phyloP scores from a whole-genome alignment of 35 echinoderm and acorn worm species.

The Diadema setosum region DNA sequence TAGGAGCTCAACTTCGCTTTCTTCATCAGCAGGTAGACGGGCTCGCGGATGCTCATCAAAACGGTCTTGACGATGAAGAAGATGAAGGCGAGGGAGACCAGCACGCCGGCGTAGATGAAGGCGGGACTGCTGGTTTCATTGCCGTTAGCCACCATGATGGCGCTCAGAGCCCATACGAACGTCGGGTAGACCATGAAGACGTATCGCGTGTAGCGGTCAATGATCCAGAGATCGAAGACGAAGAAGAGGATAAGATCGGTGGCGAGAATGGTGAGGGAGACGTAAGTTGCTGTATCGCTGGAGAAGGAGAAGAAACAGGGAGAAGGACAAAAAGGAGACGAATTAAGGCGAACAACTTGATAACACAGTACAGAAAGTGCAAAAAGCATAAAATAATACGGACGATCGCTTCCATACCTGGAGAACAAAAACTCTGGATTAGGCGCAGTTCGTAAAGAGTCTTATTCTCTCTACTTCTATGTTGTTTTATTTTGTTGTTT shows the following conservation, averaged over 20 bases:
- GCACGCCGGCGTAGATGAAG: background rate
- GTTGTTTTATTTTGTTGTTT: too few relatives aligned
- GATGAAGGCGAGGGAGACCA: background rate
- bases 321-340: too few relatives aligned
- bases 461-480: too few relatives aligned
- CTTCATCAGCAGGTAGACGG: background rate
- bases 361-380: too few relatives aligned
- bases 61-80: conserved; percentile 36
- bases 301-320: too few relatives aligned
- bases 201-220: conserved; percentile 43
- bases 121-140: background rate
- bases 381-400: too few relatives aligned
- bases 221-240: conserved; percentile 25
- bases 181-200: conserved; percentile 54
- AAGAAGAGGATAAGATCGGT: conserved; percentile 30
- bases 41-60: background rate
- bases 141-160: conserved; percentile 27
- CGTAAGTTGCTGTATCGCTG: background rate
- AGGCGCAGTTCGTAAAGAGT: too few relatives aligned
- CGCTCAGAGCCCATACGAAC: conserved; percentile 23
- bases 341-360: too few relatives aligned
- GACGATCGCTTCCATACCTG: too few relatives aligned
- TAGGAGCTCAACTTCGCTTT: background rate
- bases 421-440: too few relatives aligned
- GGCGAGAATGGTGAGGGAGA: background rate